Base-by-base conservation (phyloP, 2,113 vertebrate genomes). In the Peromyscus californicus region DNA sequence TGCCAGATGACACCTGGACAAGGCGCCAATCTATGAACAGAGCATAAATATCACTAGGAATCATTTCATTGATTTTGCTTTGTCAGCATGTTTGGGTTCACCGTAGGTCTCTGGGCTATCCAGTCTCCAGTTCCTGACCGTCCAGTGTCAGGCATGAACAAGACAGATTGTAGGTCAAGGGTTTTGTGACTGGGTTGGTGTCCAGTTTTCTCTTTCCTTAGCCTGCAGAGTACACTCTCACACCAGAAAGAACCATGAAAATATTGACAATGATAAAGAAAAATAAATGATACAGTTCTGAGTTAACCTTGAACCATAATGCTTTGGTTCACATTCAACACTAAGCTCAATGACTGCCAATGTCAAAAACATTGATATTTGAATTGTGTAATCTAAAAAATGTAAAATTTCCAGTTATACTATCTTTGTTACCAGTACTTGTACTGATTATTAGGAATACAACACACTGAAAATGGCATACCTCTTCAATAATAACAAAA, bases 261-360 rank as follows among this genome's bases (percentile, higher is more conserved):
- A 83, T 88, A 84, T 69, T n/a, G 83, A 94, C 90, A n/a, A 31
- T 61, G 67, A 42, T 13, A 65, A 82, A 57, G 15, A 72, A 91
- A 92, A 89, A 48, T 65, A 0, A 59, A 15, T 82, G 21, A 6
- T 85, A 89, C 11, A 82, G 29, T 65, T 85, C 36, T 70, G 1
- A 89, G 31, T 54, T 54, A 54, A 54, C 51, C 51, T 54, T 54
- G 51, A 54, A 54, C 51, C 7, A 54, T 54, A 12, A 54, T 54
- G 51, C 51, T 54, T 91, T 89, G 26, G 93, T 69, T 96, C 76
- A 24, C 17, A 51, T 88, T 82, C 51, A 92, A 75, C 1, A 74
- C 54, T n/a, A 51, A 80, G 13, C 1, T 67, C 54, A 39, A 39
- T 51, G 76, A 89, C 63, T 74, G 17, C 16, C 54, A 75, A 84